phyloP scores from a whole-genome alignment of 2,113 vertebrate species.

The Opisthocomus hoazin region DNA sequence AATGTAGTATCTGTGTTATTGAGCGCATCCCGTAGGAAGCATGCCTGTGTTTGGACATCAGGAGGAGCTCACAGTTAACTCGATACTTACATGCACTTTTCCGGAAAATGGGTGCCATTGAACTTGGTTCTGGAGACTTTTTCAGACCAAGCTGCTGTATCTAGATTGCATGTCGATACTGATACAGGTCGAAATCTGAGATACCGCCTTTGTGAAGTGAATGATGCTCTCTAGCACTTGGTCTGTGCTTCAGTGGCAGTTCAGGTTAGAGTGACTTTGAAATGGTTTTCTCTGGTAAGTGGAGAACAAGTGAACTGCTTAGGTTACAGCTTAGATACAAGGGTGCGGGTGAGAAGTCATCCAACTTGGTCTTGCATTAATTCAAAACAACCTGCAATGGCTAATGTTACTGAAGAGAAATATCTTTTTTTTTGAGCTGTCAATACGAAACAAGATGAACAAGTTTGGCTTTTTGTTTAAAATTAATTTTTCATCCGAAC shows the following conservation, averaged over 20 bases:
- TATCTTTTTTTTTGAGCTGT: not conserved
- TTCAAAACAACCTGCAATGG: not conserved
- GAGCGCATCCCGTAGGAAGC: not conserved
- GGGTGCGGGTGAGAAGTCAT: not conserved
- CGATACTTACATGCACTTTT: accelerated
- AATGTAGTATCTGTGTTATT: accelerated
- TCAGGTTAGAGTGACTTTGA: not conserved
- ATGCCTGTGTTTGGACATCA: not conserved
- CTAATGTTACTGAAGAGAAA: not conserved
- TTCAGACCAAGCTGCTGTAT: not conserved
- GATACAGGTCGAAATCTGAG: accelerated
- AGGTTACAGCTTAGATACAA: not conserved
- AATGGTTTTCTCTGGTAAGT: not conserved
- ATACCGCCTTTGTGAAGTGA: not conserved
- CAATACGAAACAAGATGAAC: not conserved
- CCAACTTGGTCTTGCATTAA: not conserved
- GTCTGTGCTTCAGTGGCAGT: not conserved
- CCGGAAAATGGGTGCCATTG: accelerated
- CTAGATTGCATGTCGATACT: not conserved
- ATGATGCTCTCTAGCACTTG: not conserved
- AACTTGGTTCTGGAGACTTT: not conserved
- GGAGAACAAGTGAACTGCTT: not conserved
- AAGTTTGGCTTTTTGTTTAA: not conserved
- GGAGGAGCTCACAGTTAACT: not conserved
- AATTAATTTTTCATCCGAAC: not conserved